Conservation (phyloP, 2,888 invertebrate genomes). For the Rhingia campestris region DNA sequence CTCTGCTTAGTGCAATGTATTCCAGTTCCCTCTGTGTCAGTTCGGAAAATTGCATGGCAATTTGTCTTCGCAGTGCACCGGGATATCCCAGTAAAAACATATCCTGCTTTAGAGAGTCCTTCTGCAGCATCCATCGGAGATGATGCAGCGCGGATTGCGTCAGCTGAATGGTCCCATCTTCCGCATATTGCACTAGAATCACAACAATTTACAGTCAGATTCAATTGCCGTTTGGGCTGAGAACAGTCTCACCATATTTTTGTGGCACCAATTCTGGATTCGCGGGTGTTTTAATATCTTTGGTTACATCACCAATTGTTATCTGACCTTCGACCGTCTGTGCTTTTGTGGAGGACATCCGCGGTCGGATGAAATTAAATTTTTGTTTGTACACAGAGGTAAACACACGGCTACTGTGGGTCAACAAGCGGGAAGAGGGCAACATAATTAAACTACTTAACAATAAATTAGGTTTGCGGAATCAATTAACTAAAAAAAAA, state of each 20-base stretch:
- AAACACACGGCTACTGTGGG: constrained; percentile 24
- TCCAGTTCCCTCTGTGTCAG: constrained; percentile 94
- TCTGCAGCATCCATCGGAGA: constrained; percentile 98
- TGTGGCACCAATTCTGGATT: constrained; percentile 92
- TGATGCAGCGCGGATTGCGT: constrained; percentile 90
- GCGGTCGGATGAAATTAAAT: constrained; percentile 15
- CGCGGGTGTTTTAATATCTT: constrained; percentile 86
- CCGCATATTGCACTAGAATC: constrained; percentile 79
- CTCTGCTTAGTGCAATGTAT: constrained; percentile 95
- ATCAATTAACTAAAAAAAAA: neutral
- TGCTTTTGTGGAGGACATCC: constrained; percentile 46
- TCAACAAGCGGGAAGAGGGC: constrained; percentile 34
- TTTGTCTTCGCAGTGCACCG: constrained; percentile 89
- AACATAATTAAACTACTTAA: constrained; percentile 58
- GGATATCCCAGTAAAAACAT: constrained; percentile 97
- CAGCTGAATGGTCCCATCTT: constrained; percentile 84
- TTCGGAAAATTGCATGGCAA: constrained; percentile 95
- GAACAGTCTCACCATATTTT: constrained; percentile 79
- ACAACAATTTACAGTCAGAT: neutral
- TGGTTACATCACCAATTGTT: constrained; percentile 89
- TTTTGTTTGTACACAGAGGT: constrained; percentile 8
- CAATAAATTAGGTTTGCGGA: constrained; percentile 9
- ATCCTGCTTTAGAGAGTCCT: constrained; percentile 95
- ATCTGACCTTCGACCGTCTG: constrained; percentile 83
- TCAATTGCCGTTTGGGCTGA: neutral